Conservation (phyloP, 1,140 invertebrate species). For the Trichomalopsis sarcophagae region DNA sequence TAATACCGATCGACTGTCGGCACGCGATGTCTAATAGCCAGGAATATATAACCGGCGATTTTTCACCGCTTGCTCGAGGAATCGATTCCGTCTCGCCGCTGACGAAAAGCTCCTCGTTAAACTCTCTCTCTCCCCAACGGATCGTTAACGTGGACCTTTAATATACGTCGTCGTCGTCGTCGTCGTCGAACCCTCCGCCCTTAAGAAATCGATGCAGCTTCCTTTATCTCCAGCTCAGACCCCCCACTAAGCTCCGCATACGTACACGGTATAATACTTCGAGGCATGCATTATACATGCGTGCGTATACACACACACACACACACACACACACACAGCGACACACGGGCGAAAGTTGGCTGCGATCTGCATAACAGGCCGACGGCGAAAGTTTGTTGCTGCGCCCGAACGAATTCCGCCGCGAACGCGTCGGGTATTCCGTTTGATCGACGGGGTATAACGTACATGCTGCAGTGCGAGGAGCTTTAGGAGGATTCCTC, state of each 20-base stretch:
- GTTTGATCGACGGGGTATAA: neutral
- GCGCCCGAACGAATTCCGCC: neutral
- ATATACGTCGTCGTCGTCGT: neutral
- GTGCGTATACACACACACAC: neutral
- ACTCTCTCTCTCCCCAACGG: neutral
- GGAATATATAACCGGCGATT: neutral
- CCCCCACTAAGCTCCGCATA: neutral
- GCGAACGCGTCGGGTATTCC: neutral
- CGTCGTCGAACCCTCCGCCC: neutral
- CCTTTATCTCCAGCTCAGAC: neutral
- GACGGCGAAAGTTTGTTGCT: neutral
- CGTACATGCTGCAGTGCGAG: neutral
- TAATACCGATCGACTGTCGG: too few species aligned
- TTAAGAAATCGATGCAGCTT: neutral
- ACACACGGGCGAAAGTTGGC: neutral
- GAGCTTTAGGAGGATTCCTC: too few species aligned
- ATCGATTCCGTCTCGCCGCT: neutral
- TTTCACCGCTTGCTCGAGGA: neutral
- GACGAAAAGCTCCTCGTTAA: neutral
- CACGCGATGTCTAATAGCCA: neutral
- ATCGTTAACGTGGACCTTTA: neutral
- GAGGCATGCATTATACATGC: neutral
- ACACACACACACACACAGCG: neutral
- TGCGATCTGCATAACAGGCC: neutral
- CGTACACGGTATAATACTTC: neutral